phyloP scores from a whole-genome alignment of 2,888 invertebrate species.

The Portevinia maculata region DNA sequence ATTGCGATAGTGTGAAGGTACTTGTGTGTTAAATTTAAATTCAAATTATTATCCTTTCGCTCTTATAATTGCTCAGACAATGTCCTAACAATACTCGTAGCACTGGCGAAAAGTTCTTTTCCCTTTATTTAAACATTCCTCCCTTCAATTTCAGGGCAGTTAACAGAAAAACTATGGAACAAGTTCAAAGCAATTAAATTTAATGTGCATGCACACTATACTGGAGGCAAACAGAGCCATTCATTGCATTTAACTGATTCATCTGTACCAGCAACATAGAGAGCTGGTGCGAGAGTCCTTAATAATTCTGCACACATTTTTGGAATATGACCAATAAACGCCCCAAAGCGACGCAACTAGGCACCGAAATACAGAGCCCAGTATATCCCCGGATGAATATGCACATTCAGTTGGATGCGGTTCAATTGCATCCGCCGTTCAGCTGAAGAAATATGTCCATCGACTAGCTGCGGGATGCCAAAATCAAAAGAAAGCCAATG shows the following conservation, averaged over 20 bases:
- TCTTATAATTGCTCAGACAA: conserved; percentile 60
- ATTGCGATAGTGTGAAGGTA: too few relatives aligned
- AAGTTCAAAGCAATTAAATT: conserved; percentile 74
- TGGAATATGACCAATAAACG: conserved; percentile 74
- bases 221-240: conserved; percentile 62
- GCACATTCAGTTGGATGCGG: conserved; percentile 66
- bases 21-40: conserved; percentile 22
- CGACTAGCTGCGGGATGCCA: conserved; percentile 66
- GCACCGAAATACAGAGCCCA: conserved; percentile 3
- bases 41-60: conserved; percentile 57
- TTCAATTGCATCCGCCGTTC: conserved; percentile 72
- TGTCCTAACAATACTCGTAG: conserved; percentile 56
- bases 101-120: conserved; percentile 7
- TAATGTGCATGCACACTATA: conserved; percentile 69
- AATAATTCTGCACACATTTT: conserved; percentile 69
- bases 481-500: conserved; percentile 41
- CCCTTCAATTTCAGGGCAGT: neutral
- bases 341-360: conserved; percentile 53
- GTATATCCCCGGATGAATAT: conserved; percentile 42
- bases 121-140: conserved; percentile 20
- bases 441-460: conserved; percentile 70
- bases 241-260: conserved; percentile 70
- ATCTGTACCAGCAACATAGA: conserved; percentile 53
- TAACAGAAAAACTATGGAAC: conserved; percentile 42
- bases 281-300: conserved; percentile 27